Percentiles rank a stretch among this genome's conserved stretches.
These are phyloP conservation scores for Eupithecia vulgata DNA, from an alignment of 2,888 invertebrate species.

Conservation along the genomic window DNA sequence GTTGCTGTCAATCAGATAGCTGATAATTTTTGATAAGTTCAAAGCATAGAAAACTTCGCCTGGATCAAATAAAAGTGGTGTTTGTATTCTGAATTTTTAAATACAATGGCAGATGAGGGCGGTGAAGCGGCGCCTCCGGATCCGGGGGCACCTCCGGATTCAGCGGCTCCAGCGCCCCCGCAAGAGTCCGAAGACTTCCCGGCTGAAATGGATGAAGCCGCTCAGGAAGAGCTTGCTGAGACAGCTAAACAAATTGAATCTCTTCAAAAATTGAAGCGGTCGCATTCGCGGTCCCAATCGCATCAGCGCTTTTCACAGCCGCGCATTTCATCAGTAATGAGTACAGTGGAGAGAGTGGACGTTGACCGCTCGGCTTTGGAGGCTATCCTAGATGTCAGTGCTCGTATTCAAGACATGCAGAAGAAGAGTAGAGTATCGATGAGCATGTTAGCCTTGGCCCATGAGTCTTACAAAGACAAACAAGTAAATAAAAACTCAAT, in stretches of 20 bases:
- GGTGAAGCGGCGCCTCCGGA: conserved; percentile 44
- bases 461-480: conserved; percentile 80
- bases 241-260: conserved; percentile 7
- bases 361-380: conserved; percentile 74
- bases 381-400: conserved; percentile 73
- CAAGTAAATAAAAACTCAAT: conserved; percentile 69
- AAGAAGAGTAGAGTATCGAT: conserved; percentile 73
- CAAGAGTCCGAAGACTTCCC: conserved; percentile 40
- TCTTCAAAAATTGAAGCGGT: neutral
- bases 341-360: conserved; percentile 52
- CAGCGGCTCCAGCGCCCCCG: neutral
- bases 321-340: neutral
- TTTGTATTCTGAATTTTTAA: conserved; percentile 11
- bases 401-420: conserved; percentile 69
- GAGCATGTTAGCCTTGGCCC: conserved; percentile 71
- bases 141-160: neutral
- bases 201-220: conserved; percentile 38
- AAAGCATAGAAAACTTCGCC: neutral
- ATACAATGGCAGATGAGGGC: conserved; percentile 56
- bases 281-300: neutral
- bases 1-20: neutral
- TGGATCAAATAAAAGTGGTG: neutral
- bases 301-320: neutral
- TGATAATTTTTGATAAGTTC: neutral
- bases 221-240: conserved; percentile 28